Evolutionary conservation across 2,113 vertebrate genomes (phyloP).

Genomic region (Rhynchomys soricoides): DNA sequence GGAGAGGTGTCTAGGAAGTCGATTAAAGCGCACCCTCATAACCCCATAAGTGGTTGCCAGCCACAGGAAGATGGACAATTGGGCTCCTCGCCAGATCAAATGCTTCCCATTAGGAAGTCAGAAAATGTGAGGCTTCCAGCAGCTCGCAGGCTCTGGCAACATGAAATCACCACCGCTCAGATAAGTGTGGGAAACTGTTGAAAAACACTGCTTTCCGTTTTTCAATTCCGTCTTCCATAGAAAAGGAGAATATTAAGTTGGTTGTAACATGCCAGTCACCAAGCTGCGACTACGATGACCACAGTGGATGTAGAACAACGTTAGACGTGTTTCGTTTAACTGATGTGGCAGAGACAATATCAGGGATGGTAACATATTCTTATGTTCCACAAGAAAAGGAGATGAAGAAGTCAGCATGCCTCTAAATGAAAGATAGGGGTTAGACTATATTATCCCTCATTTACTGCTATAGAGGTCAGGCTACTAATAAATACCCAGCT

Average conservation of each 20-base stretch:
- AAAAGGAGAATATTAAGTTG: constrained; percentile 24
- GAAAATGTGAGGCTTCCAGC: constrained; percentile 49
- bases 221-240: background rate
- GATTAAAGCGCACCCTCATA: constrained; percentile 55
- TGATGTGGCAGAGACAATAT: background rate
- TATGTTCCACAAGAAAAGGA: background rate
- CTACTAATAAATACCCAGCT: background rate
- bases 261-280: background rate
- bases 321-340: background rate
- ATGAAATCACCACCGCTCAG: constrained; percentile 44
- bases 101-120: constrained; percentile 35
- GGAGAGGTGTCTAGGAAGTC: constrained; percentile 63
- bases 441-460: background rate
- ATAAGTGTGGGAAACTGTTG: constrained; percentile 31
- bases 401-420: background rate
- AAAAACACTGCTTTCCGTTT: constrained; percentile 52
- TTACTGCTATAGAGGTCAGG: background rate
- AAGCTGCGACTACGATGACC: background rate
- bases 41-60: constrained; percentile 48
- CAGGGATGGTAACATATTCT: background rate
- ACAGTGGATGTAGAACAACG: background rate
- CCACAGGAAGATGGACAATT: constrained; percentile 67
- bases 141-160: constrained; percentile 57
- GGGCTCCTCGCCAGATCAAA: constrained; percentile 65
- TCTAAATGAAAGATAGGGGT: constrained; percentile 4